These are phyloP conservation scores for Lydus trimaculatus DNA, from an alignment of 2,888 invertebrate genomes.

Conservation along the genomic window DNA sequence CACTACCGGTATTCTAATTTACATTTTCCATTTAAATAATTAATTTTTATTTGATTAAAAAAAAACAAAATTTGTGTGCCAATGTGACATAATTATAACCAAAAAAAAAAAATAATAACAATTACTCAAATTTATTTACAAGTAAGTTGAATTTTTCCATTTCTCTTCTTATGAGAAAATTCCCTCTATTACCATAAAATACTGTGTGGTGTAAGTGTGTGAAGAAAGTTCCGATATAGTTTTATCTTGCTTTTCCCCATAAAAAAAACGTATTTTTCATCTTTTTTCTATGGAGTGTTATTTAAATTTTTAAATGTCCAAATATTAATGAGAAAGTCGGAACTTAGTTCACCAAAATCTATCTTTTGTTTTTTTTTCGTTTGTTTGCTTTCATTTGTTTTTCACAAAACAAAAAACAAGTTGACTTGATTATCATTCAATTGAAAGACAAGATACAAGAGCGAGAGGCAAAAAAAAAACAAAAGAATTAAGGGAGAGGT, in stretches of 20 bases:
- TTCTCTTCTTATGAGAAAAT: background rate
- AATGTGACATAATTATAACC: background rate
- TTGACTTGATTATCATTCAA: background rate
- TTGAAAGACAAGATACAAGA: background rate
- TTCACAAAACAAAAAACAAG: background rate
- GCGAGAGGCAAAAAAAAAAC: too few species aligned
- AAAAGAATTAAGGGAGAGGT: background rate
- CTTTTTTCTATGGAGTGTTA: background rate
- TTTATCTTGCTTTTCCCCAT: background rate
- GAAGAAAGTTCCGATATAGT: slow-evolving; percentile 1
- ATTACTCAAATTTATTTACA: background rate
- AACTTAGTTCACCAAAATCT: background rate
- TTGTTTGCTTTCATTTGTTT: too few species aligned
- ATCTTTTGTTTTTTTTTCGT: background rate
- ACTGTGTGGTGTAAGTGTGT: too few species aligned
- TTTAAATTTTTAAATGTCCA: background rate
- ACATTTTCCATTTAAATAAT: background rate
- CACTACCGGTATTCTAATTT: background rate
- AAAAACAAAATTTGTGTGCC: background rate
- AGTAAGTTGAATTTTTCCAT: background rate
- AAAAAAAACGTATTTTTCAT: background rate
- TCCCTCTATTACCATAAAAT: too few species aligned
- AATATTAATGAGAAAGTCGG: background rate
- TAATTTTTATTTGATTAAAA: background rate
- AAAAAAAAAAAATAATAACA: too few species aligned